Percentiles rank a stretch among this genome's conserved stretches.
Conservation (phyloP, 2,888 invertebrate genomes). For the Drosophila acutilabella region DNA sequence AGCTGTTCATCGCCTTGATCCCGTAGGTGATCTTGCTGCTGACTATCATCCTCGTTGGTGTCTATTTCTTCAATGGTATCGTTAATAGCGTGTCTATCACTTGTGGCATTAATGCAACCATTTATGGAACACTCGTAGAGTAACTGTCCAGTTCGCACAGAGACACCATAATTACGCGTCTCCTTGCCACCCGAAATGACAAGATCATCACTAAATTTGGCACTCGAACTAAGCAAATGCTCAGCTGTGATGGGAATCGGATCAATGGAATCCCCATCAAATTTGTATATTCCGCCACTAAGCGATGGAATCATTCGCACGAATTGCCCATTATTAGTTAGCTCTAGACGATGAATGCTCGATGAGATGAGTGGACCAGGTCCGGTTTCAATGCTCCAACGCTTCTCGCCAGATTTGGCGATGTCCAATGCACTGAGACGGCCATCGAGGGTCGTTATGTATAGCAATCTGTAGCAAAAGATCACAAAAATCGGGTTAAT, state of each 20-base stretch:
- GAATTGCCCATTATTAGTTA: conserved; percentile 93
- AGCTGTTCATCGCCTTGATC: conserved; percentile 49
- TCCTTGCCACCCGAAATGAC: conserved; percentile 96
- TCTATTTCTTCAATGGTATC: conserved; percentile 49
- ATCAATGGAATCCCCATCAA: conserved; percentile 95
- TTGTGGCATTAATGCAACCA: conserved; percentile 90
- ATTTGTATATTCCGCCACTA: conserved; percentile 95
- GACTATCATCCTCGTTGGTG: conserved; percentile 12
- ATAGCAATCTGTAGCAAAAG: conserved; percentile 87
- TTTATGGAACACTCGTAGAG: conserved; percentile 92
- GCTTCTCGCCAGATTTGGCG: conserved; percentile 88
- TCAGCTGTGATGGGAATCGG: conserved; percentile 95
- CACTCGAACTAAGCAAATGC: conserved; percentile 93
- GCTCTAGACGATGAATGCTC: conserved; percentile 94
- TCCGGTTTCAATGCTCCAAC: conserved; percentile 93
- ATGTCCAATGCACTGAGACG: conserved; percentile 92
- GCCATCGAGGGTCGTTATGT: conserved; percentile 97
- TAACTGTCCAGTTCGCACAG: conserved; percentile 89
- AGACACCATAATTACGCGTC: conserved; percentile 93
- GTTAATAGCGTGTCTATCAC: conserved; percentile 79
- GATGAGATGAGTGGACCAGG: conserved; percentile 93
- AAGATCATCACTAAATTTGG: conserved; percentile 93
- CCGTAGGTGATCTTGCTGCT: conserved; percentile 11
- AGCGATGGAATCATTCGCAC: conserved; percentile 96
- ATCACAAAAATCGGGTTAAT: conserved; percentile 5